Evolutionary conservation across 2,888 invertebrate species (phyloP).

Genomic region (Alitta virens): DNA sequence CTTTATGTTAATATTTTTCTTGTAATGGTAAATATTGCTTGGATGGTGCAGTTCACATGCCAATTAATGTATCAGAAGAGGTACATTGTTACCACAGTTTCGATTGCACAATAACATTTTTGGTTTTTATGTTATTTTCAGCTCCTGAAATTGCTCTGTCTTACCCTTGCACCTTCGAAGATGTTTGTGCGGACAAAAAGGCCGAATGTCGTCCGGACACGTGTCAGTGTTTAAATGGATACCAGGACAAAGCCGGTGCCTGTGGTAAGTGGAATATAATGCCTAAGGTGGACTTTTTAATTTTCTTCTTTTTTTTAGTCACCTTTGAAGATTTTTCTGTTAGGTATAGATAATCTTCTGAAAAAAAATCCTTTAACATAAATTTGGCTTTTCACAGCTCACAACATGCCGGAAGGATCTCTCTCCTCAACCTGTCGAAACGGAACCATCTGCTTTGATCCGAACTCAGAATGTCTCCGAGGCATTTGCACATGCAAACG

Average conservation of each 20-base stretch:
- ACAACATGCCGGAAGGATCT: conserved; percentile 6
- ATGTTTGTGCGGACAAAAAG: conserved; percentile 20
- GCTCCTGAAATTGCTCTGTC: conserved; percentile 17
- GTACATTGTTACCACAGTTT: too few relatives aligned
- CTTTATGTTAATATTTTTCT: too few relatives aligned
- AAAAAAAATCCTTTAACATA: too few relatives aligned
- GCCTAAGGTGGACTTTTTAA: too few relatives aligned
- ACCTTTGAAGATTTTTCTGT: too few relatives aligned
- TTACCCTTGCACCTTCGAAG: conserved; percentile 17
- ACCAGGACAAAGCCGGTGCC: conserved; percentile 11
- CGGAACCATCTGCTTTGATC: conserved; percentile 17
- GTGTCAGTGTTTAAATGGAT: conserved; percentile 17
- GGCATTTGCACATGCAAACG: conserved; percentile 16
- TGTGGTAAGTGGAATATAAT: conserved; percentile 26
- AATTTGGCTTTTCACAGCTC: conserved; percentile 2
- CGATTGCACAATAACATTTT: neutral
- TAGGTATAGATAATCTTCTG: too few relatives aligned
- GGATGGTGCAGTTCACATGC: too few relatives aligned
- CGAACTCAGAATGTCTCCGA: conserved; percentile 7
- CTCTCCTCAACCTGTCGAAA: conserved; percentile 11
- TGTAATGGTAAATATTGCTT: too few relatives aligned
- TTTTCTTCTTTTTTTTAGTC: too few relatives aligned
- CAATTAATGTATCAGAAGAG: too few relatives aligned
- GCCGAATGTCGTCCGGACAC: conserved; percentile 13
- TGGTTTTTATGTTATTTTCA: neutral